These are phyloP conservation scores for Sebastolobus altivelis DNA, from an alignment of 2,797 vertebrate species.

Conservation along the genomic window DNA sequence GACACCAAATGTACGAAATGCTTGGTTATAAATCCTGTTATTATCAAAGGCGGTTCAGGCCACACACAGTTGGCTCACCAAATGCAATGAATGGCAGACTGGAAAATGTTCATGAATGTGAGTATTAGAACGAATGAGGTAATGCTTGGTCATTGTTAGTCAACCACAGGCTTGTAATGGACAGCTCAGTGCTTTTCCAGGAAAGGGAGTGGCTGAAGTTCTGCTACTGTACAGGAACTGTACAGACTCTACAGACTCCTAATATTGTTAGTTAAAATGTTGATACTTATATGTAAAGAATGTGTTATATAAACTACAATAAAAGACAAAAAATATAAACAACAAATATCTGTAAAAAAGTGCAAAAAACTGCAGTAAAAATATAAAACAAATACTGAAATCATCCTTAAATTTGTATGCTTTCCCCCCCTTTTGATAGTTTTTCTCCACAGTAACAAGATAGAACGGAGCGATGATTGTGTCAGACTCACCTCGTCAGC, in stretches of 20 bases:
- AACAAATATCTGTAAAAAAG: background rate
- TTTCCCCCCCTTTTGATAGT: background rate
- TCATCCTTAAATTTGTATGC: background rate
- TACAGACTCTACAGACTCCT: background rate
- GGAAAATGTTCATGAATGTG: constrained; percentile 24
- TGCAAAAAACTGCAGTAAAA: background rate
- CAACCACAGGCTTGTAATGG: constrained; percentile 25
- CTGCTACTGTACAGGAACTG: constrained; percentile 1
- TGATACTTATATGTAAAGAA: background rate
- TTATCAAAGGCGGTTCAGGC: background rate
- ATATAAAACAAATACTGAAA: background rate
- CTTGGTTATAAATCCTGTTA: background rate
- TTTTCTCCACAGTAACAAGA: background rate
- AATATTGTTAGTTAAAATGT: background rate
- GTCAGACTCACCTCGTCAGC: constrained; percentile 93
- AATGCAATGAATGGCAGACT: background rate
- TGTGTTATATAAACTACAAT: too few relatives aligned
- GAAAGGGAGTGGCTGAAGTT: constrained; percentile 28
- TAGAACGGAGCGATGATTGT: background rate
- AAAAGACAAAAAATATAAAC: background rate
- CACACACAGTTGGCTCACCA: constrained; percentile 5
- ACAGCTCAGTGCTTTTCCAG: constrained; percentile 21
- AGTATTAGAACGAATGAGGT: constrained; percentile 32
- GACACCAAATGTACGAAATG: background rate
- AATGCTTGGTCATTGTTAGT: constrained; percentile 40